A percentile compares a stretch with the other conserved stretches of the same genome.
These are phyloP conservation scores for Aramus guarauna DNA, from an alignment of 2,113 vertebrate genomes.

Conservation along the genomic window DNA sequence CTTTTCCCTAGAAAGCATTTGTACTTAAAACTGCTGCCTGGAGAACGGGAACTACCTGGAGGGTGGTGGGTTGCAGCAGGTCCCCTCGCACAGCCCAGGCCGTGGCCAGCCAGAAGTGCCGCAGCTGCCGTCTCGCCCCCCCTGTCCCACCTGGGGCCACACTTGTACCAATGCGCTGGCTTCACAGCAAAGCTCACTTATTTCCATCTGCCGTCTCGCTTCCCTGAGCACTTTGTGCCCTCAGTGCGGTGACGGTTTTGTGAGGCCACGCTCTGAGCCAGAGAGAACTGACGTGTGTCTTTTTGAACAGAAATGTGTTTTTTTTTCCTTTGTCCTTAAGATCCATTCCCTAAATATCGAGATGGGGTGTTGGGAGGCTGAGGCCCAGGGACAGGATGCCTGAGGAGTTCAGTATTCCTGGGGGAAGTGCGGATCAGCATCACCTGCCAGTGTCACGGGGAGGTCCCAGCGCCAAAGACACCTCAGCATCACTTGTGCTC, in stretches of 20 bases:
- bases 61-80: neutral
- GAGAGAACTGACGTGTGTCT: neutral
- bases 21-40: neutral
- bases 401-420: neutral
- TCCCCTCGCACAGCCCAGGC: rapidly evolving
- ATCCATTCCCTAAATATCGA: neutral
- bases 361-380: neutral
- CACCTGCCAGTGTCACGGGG: rapidly evolving
- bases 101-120: rapidly evolving
- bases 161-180: rapidly evolving
- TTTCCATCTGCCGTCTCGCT: neutral
- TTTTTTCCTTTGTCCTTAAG: neutral
- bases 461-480: neutral
- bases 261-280: rapidly evolving
- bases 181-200: neutral
- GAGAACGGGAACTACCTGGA: rapidly evolving
- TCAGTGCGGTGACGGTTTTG: rapidly evolving
- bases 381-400: neutral
- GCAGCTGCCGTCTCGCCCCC: neutral
- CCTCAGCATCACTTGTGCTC: rapidly evolving
- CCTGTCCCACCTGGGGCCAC: neutral
- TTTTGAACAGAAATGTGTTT: neutral
- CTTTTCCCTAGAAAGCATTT: neutral
- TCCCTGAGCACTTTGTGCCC: neutral
- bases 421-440: rapidly evolving